Conservation (phyloP, 1,140 invertebrate genomes). For the Probaryconus sp. region DNA sequence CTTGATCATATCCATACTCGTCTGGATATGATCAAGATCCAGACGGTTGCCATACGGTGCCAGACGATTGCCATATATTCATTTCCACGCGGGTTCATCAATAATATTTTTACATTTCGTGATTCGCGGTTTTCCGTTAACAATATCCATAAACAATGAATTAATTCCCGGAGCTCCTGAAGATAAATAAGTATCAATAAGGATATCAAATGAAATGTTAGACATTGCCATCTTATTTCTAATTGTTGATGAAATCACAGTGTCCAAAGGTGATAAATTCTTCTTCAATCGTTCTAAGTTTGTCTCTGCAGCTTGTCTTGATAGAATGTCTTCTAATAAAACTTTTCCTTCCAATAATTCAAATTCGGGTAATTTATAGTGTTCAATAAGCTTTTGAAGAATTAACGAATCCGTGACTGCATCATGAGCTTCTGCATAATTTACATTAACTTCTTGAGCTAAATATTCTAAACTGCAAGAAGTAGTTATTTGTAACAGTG, state of each 20-base stretch:
- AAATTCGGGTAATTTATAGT: background rate
- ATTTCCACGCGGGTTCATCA: no score
- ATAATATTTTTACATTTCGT: no score
- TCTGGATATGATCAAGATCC: no score
- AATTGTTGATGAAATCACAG: background rate
- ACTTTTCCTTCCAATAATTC: background rate
- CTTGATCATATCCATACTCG: no score
- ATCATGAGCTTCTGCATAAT: background rate
- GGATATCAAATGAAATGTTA: background rate
- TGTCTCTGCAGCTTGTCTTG: background rate
- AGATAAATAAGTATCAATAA: background rate
- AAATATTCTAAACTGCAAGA: background rate
- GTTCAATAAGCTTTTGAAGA: background rate
- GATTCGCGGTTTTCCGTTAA: constrained; percentile 3
- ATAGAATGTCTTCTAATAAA: background rate
- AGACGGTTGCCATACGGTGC: no score
- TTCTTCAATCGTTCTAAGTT: background rate
- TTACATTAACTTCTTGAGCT: background rate
- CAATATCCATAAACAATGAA: background rate
- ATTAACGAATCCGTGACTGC: background rate
- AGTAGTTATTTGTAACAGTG: background rate
- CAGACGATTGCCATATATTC: no score
- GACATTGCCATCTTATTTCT: background rate
- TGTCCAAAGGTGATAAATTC: background rate
- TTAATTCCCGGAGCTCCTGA: background rate